These are phyloP conservation scores for Cecropterus lyciades DNA, from an alignment of 1,140 invertebrate genomes.

Conservation along the genomic window DNA sequence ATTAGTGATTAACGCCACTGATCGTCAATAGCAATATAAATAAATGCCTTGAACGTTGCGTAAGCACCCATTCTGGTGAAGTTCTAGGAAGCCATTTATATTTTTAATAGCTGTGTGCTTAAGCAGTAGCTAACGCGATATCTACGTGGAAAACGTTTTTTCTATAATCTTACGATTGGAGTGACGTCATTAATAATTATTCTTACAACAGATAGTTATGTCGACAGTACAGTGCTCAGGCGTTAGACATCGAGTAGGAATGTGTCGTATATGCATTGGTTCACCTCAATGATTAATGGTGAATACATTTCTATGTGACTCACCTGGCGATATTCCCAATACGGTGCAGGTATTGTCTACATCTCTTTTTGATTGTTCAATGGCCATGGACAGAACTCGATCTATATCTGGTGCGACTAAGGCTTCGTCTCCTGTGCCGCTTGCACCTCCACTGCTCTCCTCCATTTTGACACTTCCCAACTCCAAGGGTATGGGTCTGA, in stretches of 20 bases:
- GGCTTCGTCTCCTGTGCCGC: slow-evolving; percentile 78
- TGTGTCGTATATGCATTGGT: slow-evolving; percentile 35
- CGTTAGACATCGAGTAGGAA: slow-evolving; percentile 38
- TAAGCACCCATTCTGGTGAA: slow-evolving; percentile 57
- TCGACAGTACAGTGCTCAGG: slow-evolving; percentile 38
- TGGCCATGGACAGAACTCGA: slow-evolving; percentile 92
- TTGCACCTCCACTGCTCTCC: slow-evolving; percentile 80
- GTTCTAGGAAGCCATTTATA: slow-evolving; percentile 69
- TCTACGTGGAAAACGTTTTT: slow-evolving; percentile 64
- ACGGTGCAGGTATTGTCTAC: slow-evolving; percentile 93
- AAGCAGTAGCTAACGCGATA: slow-evolving; percentile 53
- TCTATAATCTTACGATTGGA: slow-evolving; percentile 50
- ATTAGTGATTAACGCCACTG: slow-evolving; percentile 37
- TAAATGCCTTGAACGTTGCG: slow-evolving; percentile 56
- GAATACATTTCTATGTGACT: slow-evolving; percentile 64
- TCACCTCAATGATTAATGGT: slow-evolving; percentile 32
- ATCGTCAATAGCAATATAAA: slow-evolving; percentile 50
- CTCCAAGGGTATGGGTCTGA: slow-evolving; percentile 88
- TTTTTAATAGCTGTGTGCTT: slow-evolving; percentile 57
- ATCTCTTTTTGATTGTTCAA: slow-evolving; percentile 93
- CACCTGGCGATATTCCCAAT: slow-evolving; percentile 94
- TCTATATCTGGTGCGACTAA: slow-evolving; percentile 91
- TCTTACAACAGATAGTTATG: slow-evolving; percentile 34
- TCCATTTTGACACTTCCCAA: slow-evolving; percentile 85
- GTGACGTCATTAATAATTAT: slow-evolving; percentile 68